These are phyloP conservation scores for Dexiosoma caninum DNA, from an alignment of 2,888 invertebrate genomes.

Conservation along the genomic window DNA sequence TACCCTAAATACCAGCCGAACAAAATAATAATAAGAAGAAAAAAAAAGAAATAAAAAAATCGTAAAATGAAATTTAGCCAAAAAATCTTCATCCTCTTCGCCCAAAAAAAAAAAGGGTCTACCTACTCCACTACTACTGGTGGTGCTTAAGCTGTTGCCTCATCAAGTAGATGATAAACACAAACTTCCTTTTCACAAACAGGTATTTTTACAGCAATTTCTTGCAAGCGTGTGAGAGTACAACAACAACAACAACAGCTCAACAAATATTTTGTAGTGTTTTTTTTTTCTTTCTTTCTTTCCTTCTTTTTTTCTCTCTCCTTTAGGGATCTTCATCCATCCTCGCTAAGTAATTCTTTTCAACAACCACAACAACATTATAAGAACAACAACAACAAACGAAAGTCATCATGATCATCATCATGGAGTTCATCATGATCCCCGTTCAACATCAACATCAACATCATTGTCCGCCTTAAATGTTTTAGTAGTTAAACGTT, in stretches of 20 bases:
- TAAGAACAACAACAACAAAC: neutral
- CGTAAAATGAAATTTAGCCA: no score
- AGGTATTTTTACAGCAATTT: conserved; percentile 51
- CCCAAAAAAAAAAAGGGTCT: conserved; percentile 55
- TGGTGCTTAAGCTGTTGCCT: neutral
- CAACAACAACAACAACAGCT: no score
- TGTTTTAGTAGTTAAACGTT: conserved; percentile 28
- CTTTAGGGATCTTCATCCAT: conserved; percentile 39
- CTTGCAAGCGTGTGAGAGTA: neutral
- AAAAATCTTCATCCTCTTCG: conserved; percentile 54
- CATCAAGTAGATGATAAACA: conserved; percentile 50
- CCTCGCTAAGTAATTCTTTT: conserved; percentile 43
- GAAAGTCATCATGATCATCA: neutral
- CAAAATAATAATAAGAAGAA: neutral
- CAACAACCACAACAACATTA: neutral
- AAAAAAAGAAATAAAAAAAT: neutral
- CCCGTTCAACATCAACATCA: neutral
- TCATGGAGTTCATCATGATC: conserved; percentile 10
- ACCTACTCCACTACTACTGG: no score
- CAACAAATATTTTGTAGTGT: neutral
- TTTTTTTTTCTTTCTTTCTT: conserved; percentile 21
- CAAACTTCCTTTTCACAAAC: conserved; percentile 63
- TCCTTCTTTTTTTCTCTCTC: no score
- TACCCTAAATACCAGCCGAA: conserved; percentile 10
- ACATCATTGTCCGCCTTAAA: conserved; percentile 36